phyloP scores from a whole-genome alignment of 2,888 invertebrate genomes.

The Megalurothrips usitatus region DNA sequence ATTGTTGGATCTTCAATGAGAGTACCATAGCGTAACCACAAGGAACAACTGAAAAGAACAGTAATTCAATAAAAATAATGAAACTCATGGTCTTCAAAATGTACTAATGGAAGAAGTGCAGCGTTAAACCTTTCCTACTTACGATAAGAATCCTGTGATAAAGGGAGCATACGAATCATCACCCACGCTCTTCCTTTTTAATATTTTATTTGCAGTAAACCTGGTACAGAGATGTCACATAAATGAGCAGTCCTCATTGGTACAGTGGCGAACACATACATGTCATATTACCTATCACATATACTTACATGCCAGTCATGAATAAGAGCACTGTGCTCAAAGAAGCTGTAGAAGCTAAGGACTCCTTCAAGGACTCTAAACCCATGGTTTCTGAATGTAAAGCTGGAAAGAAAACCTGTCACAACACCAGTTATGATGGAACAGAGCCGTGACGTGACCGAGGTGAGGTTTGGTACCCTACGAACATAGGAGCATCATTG shows the following conservation, averaged over 20 bases:
- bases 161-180: slow-evolving; percentile 74
- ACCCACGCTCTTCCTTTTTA: neutral
- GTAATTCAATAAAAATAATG: slow-evolving; percentile 32
- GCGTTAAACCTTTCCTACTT: slow-evolving; percentile 45
- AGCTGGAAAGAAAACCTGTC: no score
- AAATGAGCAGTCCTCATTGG: neutral
- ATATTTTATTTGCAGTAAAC: slow-evolving; percentile 1
- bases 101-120: slow-evolving; percentile 29
- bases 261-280: neutral
- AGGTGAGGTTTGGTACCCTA: no score
- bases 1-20: slow-evolving; percentile 67
- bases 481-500: no score
- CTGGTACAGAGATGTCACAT: neutral
- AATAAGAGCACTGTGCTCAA: neutral
- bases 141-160: slow-evolving; percentile 71
- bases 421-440: no score
- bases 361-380: neutral
- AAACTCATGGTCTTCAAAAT: slow-evolving; percentile 29
- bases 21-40: slow-evolving; percentile 79
- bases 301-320: neutral
- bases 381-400: neutral
- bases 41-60: slow-evolving; percentile 57
- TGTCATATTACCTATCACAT: neutral
- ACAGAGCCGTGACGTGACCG: no score
- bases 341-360: neutral